Conservation (phyloP, 2,113 vertebrate genomes). For the Promerops cafer region DNA sequence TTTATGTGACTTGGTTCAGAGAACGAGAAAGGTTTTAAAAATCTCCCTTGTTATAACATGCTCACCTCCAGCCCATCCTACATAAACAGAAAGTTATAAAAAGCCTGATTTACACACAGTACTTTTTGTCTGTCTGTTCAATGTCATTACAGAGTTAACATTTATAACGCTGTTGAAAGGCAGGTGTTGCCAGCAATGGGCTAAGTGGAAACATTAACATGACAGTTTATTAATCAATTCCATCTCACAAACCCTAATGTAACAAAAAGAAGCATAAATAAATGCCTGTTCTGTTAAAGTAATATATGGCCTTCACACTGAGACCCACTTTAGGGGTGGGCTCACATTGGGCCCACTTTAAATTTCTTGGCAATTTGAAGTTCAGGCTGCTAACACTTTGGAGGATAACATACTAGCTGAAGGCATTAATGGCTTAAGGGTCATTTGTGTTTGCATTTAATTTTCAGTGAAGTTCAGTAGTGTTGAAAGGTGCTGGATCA, state of each 20-base stretch:
- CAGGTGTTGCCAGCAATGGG: background rate
- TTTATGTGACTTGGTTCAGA: background rate
- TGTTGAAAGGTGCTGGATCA: background rate
- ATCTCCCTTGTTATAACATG: background rate
- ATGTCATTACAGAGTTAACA: background rate
- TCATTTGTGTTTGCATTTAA: background rate
- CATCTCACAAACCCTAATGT: background rate
- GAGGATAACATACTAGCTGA: background rate
- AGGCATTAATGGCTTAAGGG: background rate
- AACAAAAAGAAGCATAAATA: background rate
- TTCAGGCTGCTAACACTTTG: background rate
- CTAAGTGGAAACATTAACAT: constrained; percentile 13
- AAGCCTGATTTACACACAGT: background rate
- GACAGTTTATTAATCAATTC: constrained; percentile 1
- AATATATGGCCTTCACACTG: background rate
- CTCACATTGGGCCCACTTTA: background rate
- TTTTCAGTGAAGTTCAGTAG: background rate
- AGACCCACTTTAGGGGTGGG: background rate
- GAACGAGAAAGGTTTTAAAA: background rate
- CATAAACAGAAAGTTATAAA: background rate
- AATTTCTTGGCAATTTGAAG: background rate
- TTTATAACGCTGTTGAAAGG: background rate
- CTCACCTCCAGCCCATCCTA: background rate
- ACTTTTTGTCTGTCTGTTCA: background rate
- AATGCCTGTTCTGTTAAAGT: background rate